A percentile compares a stretch with the other conserved stretches of the same genome.
phyloP scores from a whole-genome alignment of 1,140 invertebrate genomes.

The Heterodera schachtii region DNA sequence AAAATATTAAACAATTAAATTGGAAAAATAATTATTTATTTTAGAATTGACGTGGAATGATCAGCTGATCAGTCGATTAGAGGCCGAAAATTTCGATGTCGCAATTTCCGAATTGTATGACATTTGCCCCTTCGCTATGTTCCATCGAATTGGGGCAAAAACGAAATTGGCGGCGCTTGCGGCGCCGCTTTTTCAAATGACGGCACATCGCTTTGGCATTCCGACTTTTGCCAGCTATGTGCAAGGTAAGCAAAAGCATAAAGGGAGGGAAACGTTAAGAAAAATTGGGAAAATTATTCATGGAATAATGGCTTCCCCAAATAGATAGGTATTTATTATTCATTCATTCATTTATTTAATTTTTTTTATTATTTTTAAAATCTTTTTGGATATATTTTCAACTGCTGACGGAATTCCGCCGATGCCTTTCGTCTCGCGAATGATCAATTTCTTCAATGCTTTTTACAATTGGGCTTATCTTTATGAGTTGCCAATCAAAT shows the following conservation, averaged over 20 bases:
- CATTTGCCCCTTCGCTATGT: constrained; percentile 18
- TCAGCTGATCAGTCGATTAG: neutral
- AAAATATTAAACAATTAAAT: too few relatives aligned
- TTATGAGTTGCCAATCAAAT: neutral
- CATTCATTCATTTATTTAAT: too few relatives aligned
- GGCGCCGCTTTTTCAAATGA: neutral
- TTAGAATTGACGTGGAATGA: neutral
- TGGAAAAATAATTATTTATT: too few relatives aligned
- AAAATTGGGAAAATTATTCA: too few relatives aligned
- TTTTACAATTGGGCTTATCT: constrained; percentile 13
- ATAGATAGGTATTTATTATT: too few relatives aligned
- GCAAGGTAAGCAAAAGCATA: constrained; percentile 4
- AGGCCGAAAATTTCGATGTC: constrained; percentile 14
- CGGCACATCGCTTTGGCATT: constrained; percentile 24
- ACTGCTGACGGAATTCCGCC: neutral
- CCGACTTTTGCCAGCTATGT: constrained; percentile 27
- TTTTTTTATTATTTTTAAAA: too few relatives aligned
- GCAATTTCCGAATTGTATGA: constrained; percentile 17
- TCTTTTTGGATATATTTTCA: too few relatives aligned
- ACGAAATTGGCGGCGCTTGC: constrained; percentile 14
- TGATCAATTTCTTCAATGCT: constrained; percentile 17
- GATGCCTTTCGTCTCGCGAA: neutral
- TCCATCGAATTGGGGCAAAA: constrained; percentile 26
- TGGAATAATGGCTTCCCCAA: too few relatives aligned
- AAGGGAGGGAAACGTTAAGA: neutral